A percentile compares a stretch with the other conserved stretches of the same genome.
phyloP scores from a whole-genome alignment of 1,140 invertebrate species.

The Hylyphantes graminicola region DNA sequence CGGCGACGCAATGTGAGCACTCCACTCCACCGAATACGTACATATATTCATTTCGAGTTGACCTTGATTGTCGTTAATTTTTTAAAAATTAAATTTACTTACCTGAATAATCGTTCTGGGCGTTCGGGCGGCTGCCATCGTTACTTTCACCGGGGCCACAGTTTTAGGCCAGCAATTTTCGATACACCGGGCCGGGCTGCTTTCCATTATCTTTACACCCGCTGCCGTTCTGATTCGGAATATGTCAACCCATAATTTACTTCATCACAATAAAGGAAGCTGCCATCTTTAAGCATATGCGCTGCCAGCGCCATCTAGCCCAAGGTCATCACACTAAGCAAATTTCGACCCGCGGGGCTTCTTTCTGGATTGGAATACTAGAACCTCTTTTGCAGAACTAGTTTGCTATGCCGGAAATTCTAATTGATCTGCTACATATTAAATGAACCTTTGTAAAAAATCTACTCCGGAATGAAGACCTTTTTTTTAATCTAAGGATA shows the following conservation, averaged over 20 bases:
- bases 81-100: slow-evolving; percentile 52
- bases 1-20: slow-evolving; percentile 53
- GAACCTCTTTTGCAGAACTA: slow-evolving; percentile 7
- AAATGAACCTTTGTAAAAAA: neutral
- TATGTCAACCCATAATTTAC: slow-evolving; percentile 62
- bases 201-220: slow-evolving; percentile 55
- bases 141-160: slow-evolving; percentile 57
- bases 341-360: slow-evolving; percentile 55
- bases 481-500: too few relatives aligned
- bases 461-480: too few relatives aligned
- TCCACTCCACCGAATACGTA: slow-evolving; percentile 39
- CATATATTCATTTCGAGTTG: slow-evolving; percentile 58
- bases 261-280: slow-evolving; percentile 61
- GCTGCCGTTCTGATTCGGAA: slow-evolving; percentile 58
- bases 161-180: slow-evolving; percentile 54
- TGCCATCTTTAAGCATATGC: slow-evolving; percentile 61
- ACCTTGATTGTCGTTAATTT: slow-evolving; percentile 57
- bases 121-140: slow-evolving; percentile 31
- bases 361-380: neutral
- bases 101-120: slow-evolving; percentile 27
- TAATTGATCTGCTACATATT: slow-evolving; percentile 50
- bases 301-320: slow-evolving; percentile 55
- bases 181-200: slow-evolving; percentile 42
- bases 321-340: slow-evolving; percentile 58
- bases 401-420: slow-evolving; percentile 45